Evolutionary conservation across 2,113 vertebrate genomes (phyloP).

Genomic region (Paracanthobrama guichenoti): DNA sequence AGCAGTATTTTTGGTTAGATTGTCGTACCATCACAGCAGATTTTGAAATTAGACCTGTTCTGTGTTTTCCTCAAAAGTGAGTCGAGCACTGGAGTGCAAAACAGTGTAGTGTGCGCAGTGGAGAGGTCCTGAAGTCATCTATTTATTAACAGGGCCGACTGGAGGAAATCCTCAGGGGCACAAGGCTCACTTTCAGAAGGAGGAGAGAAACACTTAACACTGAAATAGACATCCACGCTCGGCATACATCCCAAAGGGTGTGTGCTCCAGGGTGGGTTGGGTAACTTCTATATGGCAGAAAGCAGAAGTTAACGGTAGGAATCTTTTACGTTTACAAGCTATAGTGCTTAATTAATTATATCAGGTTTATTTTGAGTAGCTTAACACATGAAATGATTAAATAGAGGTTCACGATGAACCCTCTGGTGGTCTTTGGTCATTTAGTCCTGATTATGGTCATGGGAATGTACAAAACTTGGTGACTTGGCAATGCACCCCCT

Average conservation of each 20-base stretch:
- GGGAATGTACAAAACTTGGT: background rate
- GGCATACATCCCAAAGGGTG: slow-evolving; percentile 23
- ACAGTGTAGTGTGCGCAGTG: slow-evolving; percentile 31
- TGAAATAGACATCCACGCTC: slow-evolving; percentile 48
- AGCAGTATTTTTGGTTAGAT: background rate
- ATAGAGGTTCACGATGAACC: background rate
- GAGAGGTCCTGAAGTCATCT: slow-evolving; percentile 51
- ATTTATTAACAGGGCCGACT: slow-evolving; percentile 51
- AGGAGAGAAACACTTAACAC: slow-evolving; percentile 53
- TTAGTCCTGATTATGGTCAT: background rate
- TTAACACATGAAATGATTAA: background rate
- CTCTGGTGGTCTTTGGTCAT: background rate
- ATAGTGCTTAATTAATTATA: slow-evolving; percentile 6
- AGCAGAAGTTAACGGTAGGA: background rate
- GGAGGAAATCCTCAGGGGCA: slow-evolving; percentile 46
- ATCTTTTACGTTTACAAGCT: background rate
- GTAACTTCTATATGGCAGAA: slow-evolving; percentile 9
- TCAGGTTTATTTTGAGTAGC: background rate
- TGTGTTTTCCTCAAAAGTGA: slow-evolving; percentile 15
- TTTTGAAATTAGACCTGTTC: slow-evolving; percentile 31
- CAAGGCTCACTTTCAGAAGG: slow-evolving; percentile 50
- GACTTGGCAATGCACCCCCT: too few relatives aligned
- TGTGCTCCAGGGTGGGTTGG: slow-evolving; percentile 30
- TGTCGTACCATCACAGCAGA: background rate
- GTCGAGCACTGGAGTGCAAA: slow-evolving; percentile 42